Percentiles rank a stretch among this genome's conserved stretches.
These are phyloP conservation scores for Damaliscus lunatus DNA, from an alignment of 2,113 vertebrate species.

Conservation along the genomic window DNA sequence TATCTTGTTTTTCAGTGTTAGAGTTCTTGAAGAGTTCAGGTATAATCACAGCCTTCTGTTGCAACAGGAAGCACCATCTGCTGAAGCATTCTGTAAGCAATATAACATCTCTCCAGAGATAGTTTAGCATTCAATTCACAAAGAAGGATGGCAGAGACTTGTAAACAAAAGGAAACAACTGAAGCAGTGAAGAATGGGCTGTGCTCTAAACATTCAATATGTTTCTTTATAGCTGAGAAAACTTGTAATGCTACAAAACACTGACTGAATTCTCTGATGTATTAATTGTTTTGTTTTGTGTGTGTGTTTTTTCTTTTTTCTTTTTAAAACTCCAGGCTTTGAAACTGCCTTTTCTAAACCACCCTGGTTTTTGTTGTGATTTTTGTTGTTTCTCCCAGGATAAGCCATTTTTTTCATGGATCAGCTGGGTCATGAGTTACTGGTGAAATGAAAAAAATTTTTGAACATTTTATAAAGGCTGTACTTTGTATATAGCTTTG, in stretches of 20 bases:
- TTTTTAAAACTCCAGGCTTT: not conserved
- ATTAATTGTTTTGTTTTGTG: slow-evolving; percentile 73
- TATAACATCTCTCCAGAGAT: slow-evolving; percentile 86
- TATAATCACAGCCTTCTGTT: slow-evolving; percentile 88
- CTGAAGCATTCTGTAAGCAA: slow-evolving; percentile 85
- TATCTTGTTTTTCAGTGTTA: slow-evolving; percentile 80
- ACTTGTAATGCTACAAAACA: slow-evolving; percentile 73
- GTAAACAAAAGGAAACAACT: slow-evolving; percentile 88
- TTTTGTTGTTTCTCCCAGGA: not conserved
- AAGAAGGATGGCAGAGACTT: slow-evolving; percentile 84
- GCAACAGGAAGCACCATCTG: slow-evolving; percentile 87
- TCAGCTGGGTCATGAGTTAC: not conserved
- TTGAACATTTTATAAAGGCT: not conserved
- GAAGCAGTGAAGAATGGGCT: slow-evolving; percentile 81
- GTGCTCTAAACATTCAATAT: slow-evolving; percentile 83
- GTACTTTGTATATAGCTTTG: not conserved
- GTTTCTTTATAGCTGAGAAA: slow-evolving; percentile 81
- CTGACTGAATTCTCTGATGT: slow-evolving; percentile 73
- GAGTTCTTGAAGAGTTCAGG: slow-evolving; percentile 88
- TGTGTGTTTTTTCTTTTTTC: slow-evolving; percentile 9
- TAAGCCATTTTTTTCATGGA: not conserved
- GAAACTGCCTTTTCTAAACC: not conserved
- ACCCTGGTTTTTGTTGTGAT: not conserved
- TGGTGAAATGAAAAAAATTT: not conserved
- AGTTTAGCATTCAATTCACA: slow-evolving; percentile 89